These are phyloP conservation scores for Pangasianodon hypophthalmus DNA, from an alignment of 2,113 vertebrate genomes.

Conservation along the genomic window DNA sequence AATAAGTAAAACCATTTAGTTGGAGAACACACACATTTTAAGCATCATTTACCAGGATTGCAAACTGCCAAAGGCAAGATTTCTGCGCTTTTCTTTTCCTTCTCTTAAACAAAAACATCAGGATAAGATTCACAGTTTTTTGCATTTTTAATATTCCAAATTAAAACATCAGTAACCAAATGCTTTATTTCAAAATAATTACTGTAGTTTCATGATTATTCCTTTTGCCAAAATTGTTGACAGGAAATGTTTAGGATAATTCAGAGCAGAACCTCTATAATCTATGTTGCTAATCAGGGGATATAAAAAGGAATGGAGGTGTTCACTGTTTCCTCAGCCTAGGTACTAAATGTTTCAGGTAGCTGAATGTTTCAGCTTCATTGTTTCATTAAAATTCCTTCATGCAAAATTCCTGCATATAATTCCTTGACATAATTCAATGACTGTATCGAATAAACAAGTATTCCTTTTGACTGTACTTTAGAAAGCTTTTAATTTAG, in stretches of 20 bases:
- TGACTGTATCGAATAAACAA: too few species aligned
- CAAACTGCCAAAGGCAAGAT: background rate
- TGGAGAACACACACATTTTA: conserved; percentile 5
- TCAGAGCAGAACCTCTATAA: background rate
- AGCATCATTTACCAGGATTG: conserved; percentile 15
- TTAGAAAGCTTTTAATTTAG: background rate
- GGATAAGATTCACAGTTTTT: background rate
- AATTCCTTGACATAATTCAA: too few species aligned
- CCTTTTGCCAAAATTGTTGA: background rate
- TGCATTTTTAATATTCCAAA: background rate
- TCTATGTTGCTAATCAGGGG: background rate
- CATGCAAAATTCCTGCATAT: too few species aligned
- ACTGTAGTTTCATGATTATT: background rate
- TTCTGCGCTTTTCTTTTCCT: background rate
- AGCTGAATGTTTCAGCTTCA: background rate
- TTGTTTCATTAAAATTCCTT: background rate
- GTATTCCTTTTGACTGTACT: background rate
- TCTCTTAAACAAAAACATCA: background rate
- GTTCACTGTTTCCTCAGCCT: background rate
- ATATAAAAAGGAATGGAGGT: background rate
- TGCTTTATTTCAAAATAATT: background rate
- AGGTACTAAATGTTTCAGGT: background rate
- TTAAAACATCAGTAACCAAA: background rate
- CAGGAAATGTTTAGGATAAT: background rate
- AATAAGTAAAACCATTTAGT: background rate